phyloP scores from a whole-genome alignment of 2,113 vertebrate species.

The Danionella cerebrum region DNA sequence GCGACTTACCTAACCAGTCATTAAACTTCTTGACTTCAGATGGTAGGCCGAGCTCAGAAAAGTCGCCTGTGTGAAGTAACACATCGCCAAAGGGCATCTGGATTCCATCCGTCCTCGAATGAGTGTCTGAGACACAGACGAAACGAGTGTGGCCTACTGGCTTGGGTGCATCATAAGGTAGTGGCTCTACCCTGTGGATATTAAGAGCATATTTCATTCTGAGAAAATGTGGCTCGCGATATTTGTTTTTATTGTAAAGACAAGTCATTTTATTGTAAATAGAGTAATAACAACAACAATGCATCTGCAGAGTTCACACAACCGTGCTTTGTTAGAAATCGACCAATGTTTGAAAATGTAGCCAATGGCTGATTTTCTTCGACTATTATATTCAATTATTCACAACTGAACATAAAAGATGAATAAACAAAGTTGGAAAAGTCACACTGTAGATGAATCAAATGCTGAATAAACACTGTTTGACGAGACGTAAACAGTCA shows the following conservation, averaged over 20 bases:
- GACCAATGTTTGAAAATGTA: too few relatives aligned
- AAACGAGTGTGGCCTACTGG: slow-evolving; percentile 86
- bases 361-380: too few relatives aligned
- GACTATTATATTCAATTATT: too few relatives aligned
- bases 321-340: too few relatives aligned
- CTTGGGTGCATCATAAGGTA: slow-evolving; percentile 84
- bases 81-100: slow-evolving; percentile 92
- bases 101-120: slow-evolving; percentile 90
- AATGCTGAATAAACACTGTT: too few relatives aligned
- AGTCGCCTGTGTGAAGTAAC: slow-evolving; percentile 87
- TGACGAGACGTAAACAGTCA: too few relatives aligned
- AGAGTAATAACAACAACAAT: too few relatives aligned
- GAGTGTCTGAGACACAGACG: slow-evolving; percentile 86
- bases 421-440: too few relatives aligned
- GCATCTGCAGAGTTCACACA: too few relatives aligned
- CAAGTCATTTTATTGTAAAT: too few relatives aligned
- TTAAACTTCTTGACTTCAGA: slow-evolving; percentile 95
- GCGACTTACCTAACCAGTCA: slow-evolving; percentile 90
- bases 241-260: neutral
- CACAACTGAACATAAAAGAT: too few relatives aligned
- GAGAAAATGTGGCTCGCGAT: neutral
- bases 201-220: slow-evolving; percentile 43
- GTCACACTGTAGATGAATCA: too few relatives aligned
- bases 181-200: slow-evolving; percentile 81
- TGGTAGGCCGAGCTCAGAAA: slow-evolving; percentile 87